Base-by-base conservation (phyloP, 2,888 invertebrate species). In the Cheilosia pagana region DNA sequence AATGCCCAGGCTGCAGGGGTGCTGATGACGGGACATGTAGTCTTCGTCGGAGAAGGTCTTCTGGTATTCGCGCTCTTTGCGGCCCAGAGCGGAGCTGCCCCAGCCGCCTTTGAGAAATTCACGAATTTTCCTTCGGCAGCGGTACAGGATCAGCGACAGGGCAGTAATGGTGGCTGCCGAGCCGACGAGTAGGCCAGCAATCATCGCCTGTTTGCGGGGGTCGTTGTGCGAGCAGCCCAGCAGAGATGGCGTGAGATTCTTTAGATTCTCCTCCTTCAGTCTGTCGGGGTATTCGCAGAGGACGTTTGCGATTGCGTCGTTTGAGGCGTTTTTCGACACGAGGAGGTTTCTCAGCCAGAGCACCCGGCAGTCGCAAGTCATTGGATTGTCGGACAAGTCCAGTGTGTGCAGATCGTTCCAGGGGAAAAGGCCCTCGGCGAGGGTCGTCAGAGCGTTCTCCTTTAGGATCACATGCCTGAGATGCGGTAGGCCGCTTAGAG, bases 1-100 rank as follows among this genome's bases (percentile, higher is more conserved):
- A 8, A 91, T 88, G 86, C 92, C 91, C 87, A 91, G 82, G 12
- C 90, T 91, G 87, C 92, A 92, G 2, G 91, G 90, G 48, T 91
- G 90, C n/a, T 91, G 91, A 31, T 91, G 92, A 1, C 92, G 90
- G 3, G 92, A 89, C 91, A 92, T 90, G 92, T 96, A 96, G 91
- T 97, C 97, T 90, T 97, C 97, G 88, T 97, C 97, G 68, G 96
- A 96, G 90, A 96, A 96, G 3, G 97, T 97, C 92, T 97, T 97
- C 91, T 97, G 96, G 91, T 97, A 97, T 90, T 97, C 97, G 88
- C 96, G 95, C 91, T 97, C 96, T 90, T 97, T 97, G 48, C 96
- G 94, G 0, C 92, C 92, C 57, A 92, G 86, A 4, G 92, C 91
- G 4, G 91, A 92, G 82, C 91, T 91, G 63, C 92, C 91, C 91